Percentiles rank a stretch among this genome's conserved stretches.
Evolutionary conservation across 1,140 invertebrate species (phyloP).

Genomic region (Hylyphantes graminicola): DNA sequence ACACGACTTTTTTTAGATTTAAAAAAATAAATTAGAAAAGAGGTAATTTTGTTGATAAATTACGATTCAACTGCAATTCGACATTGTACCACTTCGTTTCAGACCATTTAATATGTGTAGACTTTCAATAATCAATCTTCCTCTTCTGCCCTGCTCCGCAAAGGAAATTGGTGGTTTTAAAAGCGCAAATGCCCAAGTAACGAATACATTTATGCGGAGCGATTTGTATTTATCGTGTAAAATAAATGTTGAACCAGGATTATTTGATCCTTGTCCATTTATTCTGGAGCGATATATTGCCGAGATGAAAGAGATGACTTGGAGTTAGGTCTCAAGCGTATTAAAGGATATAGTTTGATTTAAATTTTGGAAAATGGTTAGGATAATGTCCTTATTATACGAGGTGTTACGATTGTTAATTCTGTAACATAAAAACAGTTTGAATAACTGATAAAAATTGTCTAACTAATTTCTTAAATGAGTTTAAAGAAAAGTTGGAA

Average conservation of each 20-base stretch:
- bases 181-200: conserved; percentile 15
- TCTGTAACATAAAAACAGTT: too few species aligned
- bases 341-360: too few species aligned
- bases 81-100: conserved; percentile 28
- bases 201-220: conserved; percentile 26
- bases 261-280: neutral
- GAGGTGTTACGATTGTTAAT: too few species aligned
- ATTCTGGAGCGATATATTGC: too few species aligned
- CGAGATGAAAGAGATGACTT: too few species aligned
- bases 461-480: too few species aligned
- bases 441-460: too few species aligned
- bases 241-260: conserved; percentile 55
- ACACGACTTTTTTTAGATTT: neutral
- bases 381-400: neutral
- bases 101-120: neutral
- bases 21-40: too few species aligned
- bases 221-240: conserved; percentile 53
- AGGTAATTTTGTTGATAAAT: neutral
- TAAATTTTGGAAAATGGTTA: neutral
- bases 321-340: too few species aligned
- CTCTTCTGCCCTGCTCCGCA: conserved; percentile 17
- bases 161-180: conserved; percentile 38
- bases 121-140: conserved; percentile 53
- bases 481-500: too few species aligned
- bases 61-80: neutral